Base-by-base conservation (phyloP, 2,113 vertebrate species). In the Caranx melampygus region DNA sequence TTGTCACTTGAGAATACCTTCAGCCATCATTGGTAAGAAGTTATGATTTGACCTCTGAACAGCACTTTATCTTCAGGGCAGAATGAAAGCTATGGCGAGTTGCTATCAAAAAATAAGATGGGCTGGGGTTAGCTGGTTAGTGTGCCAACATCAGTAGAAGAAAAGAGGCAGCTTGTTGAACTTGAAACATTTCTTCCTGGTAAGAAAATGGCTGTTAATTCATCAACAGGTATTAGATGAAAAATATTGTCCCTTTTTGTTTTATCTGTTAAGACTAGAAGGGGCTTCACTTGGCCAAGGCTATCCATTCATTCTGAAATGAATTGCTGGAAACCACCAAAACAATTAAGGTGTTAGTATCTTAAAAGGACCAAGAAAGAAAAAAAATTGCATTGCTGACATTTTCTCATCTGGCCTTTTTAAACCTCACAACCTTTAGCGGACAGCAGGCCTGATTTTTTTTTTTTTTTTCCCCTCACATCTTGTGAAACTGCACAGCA, bases 341-440 rank as follows among this genome's bases (percentile, higher is more conserved):
- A 31, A 12, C 18, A 31, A 12, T 12, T 55, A 6, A 14, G 35
- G 12, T 72, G n/a, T 14, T 4, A 18, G 3, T 5, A 3, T 52
- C 61, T 52, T 54, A 37, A 55, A 69, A 52, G n/a, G 15, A 52
- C 21, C 1, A 14, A 61, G 59, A 42, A 20, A 60, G 0, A 42
- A 31, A 4, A 64, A 63, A 3, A 12, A 35, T 26, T 26, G 35
- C 65, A 55, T n/a, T 15, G 31, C 10, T 73, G 55, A 44, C 31
- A 52, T 66, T 31, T 70, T 68, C 51, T 45, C 44, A 75, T 58
- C 34, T 58, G 64, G 54, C 20, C 16, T 26, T 59, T 59, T 68
- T 31, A 58, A 51, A 51, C 13, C 33, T 42, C 49, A 8, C 16
- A 58, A 47, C 60, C 55, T 65, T 60, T 20, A 74, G 18, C 64